These are phyloP conservation scores for Chalcis sispes DNA, from an alignment of 2,888 invertebrate genomes.

Conservation along the genomic window DNA sequence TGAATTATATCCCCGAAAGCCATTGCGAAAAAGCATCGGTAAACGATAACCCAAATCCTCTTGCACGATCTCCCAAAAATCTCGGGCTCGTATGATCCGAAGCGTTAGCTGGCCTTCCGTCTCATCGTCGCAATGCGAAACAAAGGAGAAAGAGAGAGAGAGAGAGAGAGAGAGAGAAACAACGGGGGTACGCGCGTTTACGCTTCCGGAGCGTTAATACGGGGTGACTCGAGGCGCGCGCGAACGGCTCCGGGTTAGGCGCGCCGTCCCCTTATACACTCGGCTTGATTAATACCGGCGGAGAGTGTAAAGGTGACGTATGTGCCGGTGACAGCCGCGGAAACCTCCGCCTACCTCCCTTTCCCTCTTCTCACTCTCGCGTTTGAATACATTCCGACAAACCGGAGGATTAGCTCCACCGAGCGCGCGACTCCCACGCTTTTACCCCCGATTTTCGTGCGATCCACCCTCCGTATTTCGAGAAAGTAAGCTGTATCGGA, in stretches of 20 bases:
- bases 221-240: background rate
- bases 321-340: constrained; percentile 37
- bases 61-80: too few species aligned
- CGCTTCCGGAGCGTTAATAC: background rate
- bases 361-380: background rate
- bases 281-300: constrained; percentile 54
- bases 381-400: constrained; percentile 30
- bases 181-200: background rate
- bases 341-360: too few species aligned
- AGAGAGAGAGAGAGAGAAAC: background rate
- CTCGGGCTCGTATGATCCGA: too few species aligned
- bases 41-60: too few species aligned
- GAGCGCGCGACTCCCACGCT: constrained; percentile 7
- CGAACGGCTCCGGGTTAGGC: background rate
- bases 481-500: too few species aligned
- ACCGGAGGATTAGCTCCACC: constrained; percentile 19
- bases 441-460: constrained; percentile 1
- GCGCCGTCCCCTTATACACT: constrained; percentile 40
- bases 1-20: too few species aligned
- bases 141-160: too few species aligned
- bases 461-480: background rate
- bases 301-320: constrained; percentile 47
- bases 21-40: too few species aligned
- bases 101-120: too few species aligned
- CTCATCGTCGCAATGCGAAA: too few species aligned